Evolutionary conservation across 2,888 invertebrate genomes (phyloP).

Genomic region (Luperina nickerlii): DNA sequence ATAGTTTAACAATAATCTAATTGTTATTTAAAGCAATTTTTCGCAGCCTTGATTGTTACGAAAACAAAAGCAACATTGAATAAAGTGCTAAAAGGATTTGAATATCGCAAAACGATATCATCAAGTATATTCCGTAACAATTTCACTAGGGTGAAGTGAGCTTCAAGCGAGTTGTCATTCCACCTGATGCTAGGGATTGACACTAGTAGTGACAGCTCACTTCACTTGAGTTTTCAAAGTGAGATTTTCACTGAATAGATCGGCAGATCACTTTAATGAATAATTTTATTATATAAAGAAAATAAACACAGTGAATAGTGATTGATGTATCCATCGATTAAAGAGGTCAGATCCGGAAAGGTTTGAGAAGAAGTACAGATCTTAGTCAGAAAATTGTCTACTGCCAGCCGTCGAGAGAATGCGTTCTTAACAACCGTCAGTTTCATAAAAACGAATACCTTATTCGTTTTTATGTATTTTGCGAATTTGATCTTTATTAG

Average conservation of each 20-base stretch:
- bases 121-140: neutral
- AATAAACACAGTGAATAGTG: neutral
- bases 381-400: neutral
- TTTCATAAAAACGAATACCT: neutral
- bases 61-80: conserved; percentile 29
- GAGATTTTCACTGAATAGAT: too few relatives aligned
- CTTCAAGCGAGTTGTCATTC: too few relatives aligned
- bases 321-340: neutral
- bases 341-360: neutral
- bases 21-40: conserved; percentile 8
- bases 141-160: neutral
- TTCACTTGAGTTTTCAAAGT: neutral
- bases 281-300: neutral
- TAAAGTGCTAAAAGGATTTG: neutral
- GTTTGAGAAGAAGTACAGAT: neutral
- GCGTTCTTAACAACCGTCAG: neutral
- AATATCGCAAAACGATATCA: conserved; percentile 8
- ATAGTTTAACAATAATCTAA: conserved; percentile 2
- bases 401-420: neutral
- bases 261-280: neutral
- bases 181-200: neutral
- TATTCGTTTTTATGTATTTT: too few relatives aligned
- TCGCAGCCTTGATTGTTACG: conserved; percentile 32
- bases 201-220: neutral
- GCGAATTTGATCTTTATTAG: neutral